These are phyloP conservation scores for Aplysia californica DNA, from an alignment of 1,140 invertebrate species.

Conservation along the genomic window DNA sequence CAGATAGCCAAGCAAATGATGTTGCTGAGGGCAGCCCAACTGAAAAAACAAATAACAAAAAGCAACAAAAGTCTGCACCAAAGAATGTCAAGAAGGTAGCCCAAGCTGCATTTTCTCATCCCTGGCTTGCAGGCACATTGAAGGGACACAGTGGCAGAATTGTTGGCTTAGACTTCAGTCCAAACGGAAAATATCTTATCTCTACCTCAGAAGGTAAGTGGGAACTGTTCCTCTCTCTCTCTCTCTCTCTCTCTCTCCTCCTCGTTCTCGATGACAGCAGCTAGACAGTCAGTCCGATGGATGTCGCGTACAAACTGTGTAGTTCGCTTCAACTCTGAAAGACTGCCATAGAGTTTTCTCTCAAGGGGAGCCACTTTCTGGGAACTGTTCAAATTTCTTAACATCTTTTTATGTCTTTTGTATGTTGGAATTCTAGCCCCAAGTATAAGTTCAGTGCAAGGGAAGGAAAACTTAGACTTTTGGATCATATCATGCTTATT, in stretches of 20 bases:
- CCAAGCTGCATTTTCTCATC: conserved; percentile 72
- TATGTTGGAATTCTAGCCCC: too few species aligned
- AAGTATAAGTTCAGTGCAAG: too few species aligned
- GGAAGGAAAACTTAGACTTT: not conserved
- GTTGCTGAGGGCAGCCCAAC: conserved; percentile 13
- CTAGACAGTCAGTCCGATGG: too few species aligned
- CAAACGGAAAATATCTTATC: conserved; percentile 85
- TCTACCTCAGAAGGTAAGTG: conserved; percentile 83
- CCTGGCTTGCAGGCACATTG: conserved; percentile 80
- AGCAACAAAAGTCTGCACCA: conserved; percentile 32
- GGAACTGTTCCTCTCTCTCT: not conserved
- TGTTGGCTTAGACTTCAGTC: conserved; percentile 81
- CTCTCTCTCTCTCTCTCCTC: not conserved
- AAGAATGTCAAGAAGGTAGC: conserved; percentile 36
- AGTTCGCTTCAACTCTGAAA: too few species aligned
- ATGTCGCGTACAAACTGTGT: too few species aligned
- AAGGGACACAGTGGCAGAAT: conserved; percentile 83
- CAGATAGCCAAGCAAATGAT: conserved; percentile 26
- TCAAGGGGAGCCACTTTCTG: too few species aligned
- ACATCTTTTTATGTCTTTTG: too few species aligned
- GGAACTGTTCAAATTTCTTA: not conserved
- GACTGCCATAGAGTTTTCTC: too few species aligned
- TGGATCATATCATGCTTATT: not conserved
- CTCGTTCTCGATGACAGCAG: too few species aligned
- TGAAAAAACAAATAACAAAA: conserved; percentile 29